phyloP scores from a whole-genome alignment of 2,888 invertebrate species.

The Chaitophorus viminalis region DNA sequence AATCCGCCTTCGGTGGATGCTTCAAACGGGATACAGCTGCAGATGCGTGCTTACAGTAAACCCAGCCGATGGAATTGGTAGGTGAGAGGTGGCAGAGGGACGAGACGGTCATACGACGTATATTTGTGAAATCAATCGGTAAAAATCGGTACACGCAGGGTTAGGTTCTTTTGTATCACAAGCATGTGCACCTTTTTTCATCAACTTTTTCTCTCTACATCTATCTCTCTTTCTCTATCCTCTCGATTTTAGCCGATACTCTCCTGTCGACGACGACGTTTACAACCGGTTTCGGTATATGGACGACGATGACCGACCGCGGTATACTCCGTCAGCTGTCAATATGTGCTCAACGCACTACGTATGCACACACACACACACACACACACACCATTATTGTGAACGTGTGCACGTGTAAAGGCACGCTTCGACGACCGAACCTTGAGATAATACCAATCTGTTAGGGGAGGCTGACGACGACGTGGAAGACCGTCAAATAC shows the following conservation, averaged over 20 bases:
- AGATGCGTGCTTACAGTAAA: background rate
- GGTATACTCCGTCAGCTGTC: background rate
- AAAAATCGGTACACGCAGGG: background rate
- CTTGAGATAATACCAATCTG: background rate
- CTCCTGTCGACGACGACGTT: background rate
- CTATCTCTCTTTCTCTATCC: background rate
- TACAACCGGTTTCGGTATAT: conserved; percentile 5
- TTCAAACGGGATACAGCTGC: background rate
- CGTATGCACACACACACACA: background rate
- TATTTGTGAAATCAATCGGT: conserved; percentile 20
- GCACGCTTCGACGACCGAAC: conserved; percentile 3
- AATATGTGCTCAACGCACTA: background rate
- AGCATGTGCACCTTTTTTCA: background rate
- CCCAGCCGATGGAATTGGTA: too few species aligned
- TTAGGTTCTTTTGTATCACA: background rate
- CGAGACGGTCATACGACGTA: background rate
- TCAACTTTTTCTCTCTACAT: too few species aligned
- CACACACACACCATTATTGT: background rate
- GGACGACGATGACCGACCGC: conserved; percentile 2
- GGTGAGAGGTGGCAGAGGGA: too few species aligned
- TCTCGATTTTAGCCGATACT: background rate
- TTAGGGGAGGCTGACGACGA: background rate
- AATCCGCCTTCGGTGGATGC: background rate
- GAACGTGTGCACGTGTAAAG: background rate
- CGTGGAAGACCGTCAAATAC: background rate